Conservation (phyloP, 2,797 vertebrate species). For the Acipenser ruthenus region DNA sequence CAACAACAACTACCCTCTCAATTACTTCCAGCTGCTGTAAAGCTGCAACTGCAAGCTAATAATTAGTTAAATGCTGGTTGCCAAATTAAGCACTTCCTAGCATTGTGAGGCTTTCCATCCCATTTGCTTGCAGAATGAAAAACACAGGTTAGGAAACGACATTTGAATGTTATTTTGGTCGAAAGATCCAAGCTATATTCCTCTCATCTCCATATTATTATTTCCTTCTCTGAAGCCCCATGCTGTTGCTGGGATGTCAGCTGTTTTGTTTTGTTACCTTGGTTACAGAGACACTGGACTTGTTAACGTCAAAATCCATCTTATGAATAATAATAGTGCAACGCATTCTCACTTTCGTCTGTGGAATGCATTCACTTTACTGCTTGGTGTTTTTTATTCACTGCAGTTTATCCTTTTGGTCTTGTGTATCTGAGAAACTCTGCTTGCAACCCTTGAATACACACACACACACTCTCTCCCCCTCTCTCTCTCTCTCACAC, state of each 20-base stretch:
- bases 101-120: neutral
- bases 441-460: too few relatives aligned
- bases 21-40: slow-evolving; percentile 2
- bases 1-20: too few relatives aligned
- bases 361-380: neutral
- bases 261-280: neutral
- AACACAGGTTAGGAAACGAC: slow-evolving; percentile 6
- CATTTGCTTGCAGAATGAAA: slow-evolving; percentile 19
- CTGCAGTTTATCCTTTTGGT: neutral
- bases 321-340: neutral
- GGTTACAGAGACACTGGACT: neutral
- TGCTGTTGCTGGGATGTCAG: neutral
- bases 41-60: neutral
- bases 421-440: too few relatives aligned
- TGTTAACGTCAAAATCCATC: neutral
- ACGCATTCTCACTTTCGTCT: neutral
- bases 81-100: slow-evolving; percentile 15
- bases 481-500: too few relatives aligned
- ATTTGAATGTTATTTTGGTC: too few relatives aligned
- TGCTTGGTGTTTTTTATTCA: neutral
- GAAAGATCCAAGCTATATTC: too few relatives aligned
- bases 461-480: too few relatives aligned
- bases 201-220: too few relatives aligned
- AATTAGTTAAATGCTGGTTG: neutral
- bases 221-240: neutral